Evolutionary conservation across 1,140 invertebrate genomes (phyloP).

Genomic region (Drosophila lacertosa): DNA sequence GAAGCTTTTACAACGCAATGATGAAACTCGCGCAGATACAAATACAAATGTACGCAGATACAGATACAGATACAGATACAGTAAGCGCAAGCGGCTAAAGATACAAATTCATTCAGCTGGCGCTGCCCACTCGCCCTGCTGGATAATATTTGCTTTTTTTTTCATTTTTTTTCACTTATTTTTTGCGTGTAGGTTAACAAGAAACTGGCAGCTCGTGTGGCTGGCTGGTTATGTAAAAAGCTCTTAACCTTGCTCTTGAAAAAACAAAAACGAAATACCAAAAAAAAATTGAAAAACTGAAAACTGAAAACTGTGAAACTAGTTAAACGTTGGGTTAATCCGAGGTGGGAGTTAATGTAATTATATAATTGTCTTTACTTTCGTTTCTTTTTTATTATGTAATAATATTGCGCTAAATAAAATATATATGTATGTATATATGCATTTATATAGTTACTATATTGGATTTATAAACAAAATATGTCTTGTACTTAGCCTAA

Average conservation of each 20-base stretch:
- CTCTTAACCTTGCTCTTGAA: conserved; percentile 77
- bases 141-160: conserved; percentile 19
- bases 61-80: conserved; percentile 33
- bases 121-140: conserved; percentile 54
- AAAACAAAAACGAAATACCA: no score
- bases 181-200: conserved; percentile 52
- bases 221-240: conserved; percentile 21
- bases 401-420: conserved; percentile 80
- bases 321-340: not conserved
- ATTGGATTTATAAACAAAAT: conserved; percentile 58
- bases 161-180: conserved; percentile 3
- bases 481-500: conserved; percentile 48
- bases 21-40: conserved; percentile 44
- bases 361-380: conserved; percentile 37
- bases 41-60: conserved; percentile 27
- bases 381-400: conserved; percentile 51
- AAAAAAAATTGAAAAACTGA: no score
- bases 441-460: conserved; percentile 49
- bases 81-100: conserved; percentile 1
- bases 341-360: conserved; percentile 1
- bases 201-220: conserved; percentile 21
- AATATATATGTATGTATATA: conserved; percentile 55
- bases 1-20: conserved; percentile 68
- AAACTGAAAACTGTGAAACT: conserved; percentile 30
- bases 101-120: conserved; percentile 61